phyloP scores from a whole-genome alignment of 2,113 vertebrate species.

The Podilymbus podiceps region DNA sequence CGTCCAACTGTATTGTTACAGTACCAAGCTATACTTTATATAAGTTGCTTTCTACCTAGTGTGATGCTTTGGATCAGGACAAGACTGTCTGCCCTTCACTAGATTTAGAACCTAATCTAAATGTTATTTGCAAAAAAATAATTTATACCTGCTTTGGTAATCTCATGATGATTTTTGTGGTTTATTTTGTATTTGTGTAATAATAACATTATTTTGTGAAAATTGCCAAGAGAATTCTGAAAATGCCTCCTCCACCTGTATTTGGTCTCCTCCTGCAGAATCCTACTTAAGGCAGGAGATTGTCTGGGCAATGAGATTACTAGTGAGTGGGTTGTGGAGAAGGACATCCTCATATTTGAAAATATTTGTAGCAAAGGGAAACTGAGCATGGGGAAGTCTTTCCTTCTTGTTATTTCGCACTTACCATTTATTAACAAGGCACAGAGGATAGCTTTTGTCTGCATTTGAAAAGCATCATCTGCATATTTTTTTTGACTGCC shows the following conservation, averaged over 20 bases:
- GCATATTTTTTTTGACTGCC: not conserved
- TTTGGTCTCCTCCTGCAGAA: not conserved
- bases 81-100: not conserved
- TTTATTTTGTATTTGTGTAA: not conserved
- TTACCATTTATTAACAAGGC: not conserved
- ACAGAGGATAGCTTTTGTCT: not conserved
- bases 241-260: not conserved
- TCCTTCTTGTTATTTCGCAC: not conserved
- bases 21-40: not conserved
- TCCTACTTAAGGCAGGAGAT: not conserved
- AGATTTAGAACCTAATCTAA: not conserved
- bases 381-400: not conserved
- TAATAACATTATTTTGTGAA: not conserved
- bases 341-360: not conserved
- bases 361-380: not conserved
- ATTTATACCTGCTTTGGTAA: not conserved
- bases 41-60: not conserved
- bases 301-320: not conserved
- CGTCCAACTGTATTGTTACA: not conserved
- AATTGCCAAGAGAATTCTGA: not conserved
- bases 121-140: not conserved
- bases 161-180: not conserved
- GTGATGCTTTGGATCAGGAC: rapidly evolving
- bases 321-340: not conserved
- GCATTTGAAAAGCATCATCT: not conserved